Conservation (phyloP, 2,113 vertebrate species). For the Heptranchias perlo region DNA sequence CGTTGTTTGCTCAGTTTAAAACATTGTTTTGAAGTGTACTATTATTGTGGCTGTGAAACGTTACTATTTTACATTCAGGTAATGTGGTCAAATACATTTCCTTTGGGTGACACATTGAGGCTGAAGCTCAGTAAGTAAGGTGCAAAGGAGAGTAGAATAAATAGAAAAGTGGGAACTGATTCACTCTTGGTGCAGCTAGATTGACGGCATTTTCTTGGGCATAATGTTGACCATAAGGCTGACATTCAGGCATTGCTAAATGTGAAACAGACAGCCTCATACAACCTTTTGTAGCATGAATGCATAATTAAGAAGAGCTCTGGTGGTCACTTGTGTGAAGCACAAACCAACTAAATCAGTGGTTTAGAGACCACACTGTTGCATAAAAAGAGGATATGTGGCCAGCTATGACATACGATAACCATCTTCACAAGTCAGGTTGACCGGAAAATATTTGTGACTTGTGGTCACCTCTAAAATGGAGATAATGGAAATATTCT, state of each 20-base stretch:
- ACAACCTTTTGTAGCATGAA: neutral
- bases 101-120: neutral
- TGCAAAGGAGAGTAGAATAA: neutral
- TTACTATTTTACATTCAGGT: neutral
- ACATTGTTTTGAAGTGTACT: neutral
- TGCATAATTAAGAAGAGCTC: neutral
- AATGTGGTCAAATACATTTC: constrained; percentile 9
- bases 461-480: neutral
- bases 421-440: neutral
- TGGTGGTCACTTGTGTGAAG: neutral
- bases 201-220: no score
- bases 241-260: neutral
- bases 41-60: neutral
- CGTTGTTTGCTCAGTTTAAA: neutral
- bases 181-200: neutral
- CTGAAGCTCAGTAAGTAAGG: neutral
- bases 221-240: neutral
- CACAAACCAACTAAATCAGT: neutral
- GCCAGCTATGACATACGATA: neutral
- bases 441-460: neutral
- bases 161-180: neutral
- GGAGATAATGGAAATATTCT: constrained; percentile 1
- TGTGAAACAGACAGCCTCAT: neutral
- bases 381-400: neutral
- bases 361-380: neutral